phyloP scores from a whole-genome alignment of 1,140 invertebrate genomes.

The Drosophila pruinosa region DNA sequence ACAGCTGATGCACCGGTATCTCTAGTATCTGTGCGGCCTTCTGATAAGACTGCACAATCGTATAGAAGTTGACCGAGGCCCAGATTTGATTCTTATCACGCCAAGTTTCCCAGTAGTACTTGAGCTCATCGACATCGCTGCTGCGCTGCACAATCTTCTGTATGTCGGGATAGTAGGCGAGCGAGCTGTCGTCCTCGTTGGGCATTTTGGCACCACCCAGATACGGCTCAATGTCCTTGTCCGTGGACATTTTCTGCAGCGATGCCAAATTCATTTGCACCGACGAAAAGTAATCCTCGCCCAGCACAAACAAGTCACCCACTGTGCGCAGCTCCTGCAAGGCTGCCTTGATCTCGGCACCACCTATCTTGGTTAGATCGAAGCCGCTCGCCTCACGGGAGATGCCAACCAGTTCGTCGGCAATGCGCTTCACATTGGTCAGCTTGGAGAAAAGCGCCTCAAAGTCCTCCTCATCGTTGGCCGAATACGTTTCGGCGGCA shows the following conservation, averaged over 20 bases:
- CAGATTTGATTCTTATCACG: slow-evolving; percentile 74
- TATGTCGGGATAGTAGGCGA: slow-evolving; percentile 76
- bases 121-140: slow-evolving; percentile 65
- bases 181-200: slow-evolving; percentile 65
- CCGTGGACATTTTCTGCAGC: slow-evolving; percentile 69
- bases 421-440: slow-evolving; percentile 70
- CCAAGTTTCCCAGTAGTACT: slow-evolving; percentile 80
- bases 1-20: slow-evolving; percentile 63
- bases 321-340: slow-evolving; percentile 64
- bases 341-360: slow-evolving; percentile 51
- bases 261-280: slow-evolving; percentile 69
- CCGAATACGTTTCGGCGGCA: slow-evolving; percentile 69
- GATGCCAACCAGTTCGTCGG: slow-evolving; percentile 71
- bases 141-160: slow-evolving; percentile 70
- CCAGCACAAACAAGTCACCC: slow-evolving; percentile 69
- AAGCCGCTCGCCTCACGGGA: slow-evolving; percentile 63
- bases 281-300: slow-evolving; percentile 75
- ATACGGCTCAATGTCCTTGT: slow-evolving; percentile 79
- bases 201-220: slow-evolving; percentile 73
- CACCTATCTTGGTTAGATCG: slow-evolving; percentile 36
- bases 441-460: slow-evolving; percentile 68
- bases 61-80: slow-evolving; percentile 75
- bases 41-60: slow-evolving; percentile 73
- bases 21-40: slow-evolving; percentile 65
- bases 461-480: slow-evolving; percentile 70